Evolutionary conservation across 2,797 vertebrate species (phyloP).

Genomic region (Gobio occitaniae): DNA sequence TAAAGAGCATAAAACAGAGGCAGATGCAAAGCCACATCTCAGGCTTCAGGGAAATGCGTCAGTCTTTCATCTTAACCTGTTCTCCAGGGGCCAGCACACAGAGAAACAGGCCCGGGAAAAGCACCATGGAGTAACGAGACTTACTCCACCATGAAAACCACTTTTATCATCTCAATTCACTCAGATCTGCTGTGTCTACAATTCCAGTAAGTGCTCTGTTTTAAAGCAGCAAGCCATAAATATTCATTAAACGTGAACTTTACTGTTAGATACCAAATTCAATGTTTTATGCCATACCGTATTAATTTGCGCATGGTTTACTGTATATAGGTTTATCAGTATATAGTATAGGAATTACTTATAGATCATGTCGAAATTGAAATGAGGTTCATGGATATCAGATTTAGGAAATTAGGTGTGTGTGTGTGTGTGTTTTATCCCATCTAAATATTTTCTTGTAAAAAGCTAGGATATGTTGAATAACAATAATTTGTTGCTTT

Average conservation of each 20-base stretch:
- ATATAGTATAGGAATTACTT: neutral
- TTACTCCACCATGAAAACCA: slow-evolving; percentile 50
- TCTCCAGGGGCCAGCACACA: slow-evolving; percentile 61
- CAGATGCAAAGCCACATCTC: slow-evolving; percentile 55
- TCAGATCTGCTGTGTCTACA: slow-evolving; percentile 13
- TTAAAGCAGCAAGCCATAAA: slow-evolving; percentile 8
- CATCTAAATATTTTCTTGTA: too few species aligned
- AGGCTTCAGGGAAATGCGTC: slow-evolving; percentile 60
- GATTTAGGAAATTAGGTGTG: neutral
- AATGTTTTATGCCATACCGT: neutral
- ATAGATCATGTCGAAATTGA: neutral
- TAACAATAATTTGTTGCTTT: too few species aligned
- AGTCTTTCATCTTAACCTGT: slow-evolving; percentile 68
- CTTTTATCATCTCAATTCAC: slow-evolving; percentile 49
- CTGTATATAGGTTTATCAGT: neutral
- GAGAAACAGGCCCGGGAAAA: slow-evolving; percentile 37
- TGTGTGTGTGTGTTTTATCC: neutral
- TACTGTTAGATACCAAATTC: neutral
- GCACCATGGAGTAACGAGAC: slow-evolving; percentile 20
- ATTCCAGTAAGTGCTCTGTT: neutral
- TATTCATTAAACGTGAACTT: neutral
- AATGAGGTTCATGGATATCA: neutral
- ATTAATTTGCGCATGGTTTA: neutral
- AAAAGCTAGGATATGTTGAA: too few species aligned
- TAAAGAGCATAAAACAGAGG: slow-evolving; percentile 26